These are phyloP conservation scores for Sturnira hondurensis DNA, from an alignment of 2,113 vertebrate species.

Conservation along the genomic window DNA sequence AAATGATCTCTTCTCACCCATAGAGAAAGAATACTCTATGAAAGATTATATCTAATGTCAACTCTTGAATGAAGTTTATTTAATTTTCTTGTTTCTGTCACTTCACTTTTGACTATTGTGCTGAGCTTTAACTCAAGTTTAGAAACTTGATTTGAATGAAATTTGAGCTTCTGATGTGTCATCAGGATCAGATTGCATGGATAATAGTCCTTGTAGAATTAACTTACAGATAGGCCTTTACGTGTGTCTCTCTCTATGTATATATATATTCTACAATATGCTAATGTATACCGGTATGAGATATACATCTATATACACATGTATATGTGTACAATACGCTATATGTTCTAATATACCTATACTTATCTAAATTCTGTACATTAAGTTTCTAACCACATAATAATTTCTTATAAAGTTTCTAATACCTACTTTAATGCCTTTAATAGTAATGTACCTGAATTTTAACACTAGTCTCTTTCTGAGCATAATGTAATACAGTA, in stretches of 20 bases:
- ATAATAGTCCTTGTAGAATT: not conserved
- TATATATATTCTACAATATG: not conserved
- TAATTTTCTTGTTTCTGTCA: not conserved
- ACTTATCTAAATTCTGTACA: not conserved
- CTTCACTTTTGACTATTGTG: not conserved
- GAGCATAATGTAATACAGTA: not conserved
- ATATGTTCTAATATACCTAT: not conserved
- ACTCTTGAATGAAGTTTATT: not conserved
- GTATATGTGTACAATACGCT: not conserved
- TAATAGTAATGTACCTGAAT: not conserved
- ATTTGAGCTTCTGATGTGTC: not conserved
- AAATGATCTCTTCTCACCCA: not conserved
- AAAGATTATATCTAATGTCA: not conserved
- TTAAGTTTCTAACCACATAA: not conserved
- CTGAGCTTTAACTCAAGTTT: not conserved
- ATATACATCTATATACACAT: not conserved
- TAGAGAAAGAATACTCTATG: not conserved
- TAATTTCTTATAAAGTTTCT: not conserved
- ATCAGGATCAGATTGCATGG: not conserved
- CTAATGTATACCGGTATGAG: not conserved
- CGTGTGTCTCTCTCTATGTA: not conserved
- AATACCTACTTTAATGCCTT: not conserved
- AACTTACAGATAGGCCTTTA: not conserved
- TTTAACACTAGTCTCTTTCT: not conserved
- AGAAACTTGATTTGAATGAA: conserved; percentile 16